Evolutionary conservation across 2,113 vertebrate genomes (phyloP), one percentile per base, ranked within the genome.

Genomic region (Cinclus mexicanus): DNA sequence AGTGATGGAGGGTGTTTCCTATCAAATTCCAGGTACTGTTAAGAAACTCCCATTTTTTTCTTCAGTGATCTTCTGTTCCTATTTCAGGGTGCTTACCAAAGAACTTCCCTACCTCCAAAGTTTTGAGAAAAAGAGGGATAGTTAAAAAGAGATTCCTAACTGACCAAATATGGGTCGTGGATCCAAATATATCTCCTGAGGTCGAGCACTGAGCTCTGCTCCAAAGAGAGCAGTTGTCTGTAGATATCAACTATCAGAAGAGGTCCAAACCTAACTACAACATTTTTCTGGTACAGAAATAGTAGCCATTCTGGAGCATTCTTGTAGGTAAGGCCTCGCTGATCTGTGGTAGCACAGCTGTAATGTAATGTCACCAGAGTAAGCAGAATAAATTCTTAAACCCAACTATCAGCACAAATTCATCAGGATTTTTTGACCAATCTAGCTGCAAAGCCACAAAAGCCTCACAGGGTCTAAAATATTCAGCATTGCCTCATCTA

Each of bases 381-480:
- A 92, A 83, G 89, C 52, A 92, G 39, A 92, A 89, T 89, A 90
- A 94, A 95, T 93, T 87, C 86, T 88, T 71, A 95, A 89, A 95
- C 29, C 10, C 0, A 74, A 64, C 1, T 3, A 89, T 89, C 93
- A 94, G 83, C 69, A 86, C 46, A 91, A 93, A 93, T 78, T 84
- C 70, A 71, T 97, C 56, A 92, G 41, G 0, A 75, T 87, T 91
- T 93, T 94, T 79, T 52, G 44, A 92, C 83, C 35, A 71, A 47
- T 75, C 35, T 84, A 92, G 56, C 52, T 79, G 60, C 1, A 1
- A 84, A 94, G 24, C 56, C 53, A 94, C 52, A 82, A 76, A 91
- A 79, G 20, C 39, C 28, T 94, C 57, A 21, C 37, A 65, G 61
- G 15, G 42, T 59, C 69, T 94, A 87, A 95, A 96, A 94, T 93